Base-by-base conservation (phyloP, 2,113 vertebrate genomes). In the Malurus cyaneus region DNA sequence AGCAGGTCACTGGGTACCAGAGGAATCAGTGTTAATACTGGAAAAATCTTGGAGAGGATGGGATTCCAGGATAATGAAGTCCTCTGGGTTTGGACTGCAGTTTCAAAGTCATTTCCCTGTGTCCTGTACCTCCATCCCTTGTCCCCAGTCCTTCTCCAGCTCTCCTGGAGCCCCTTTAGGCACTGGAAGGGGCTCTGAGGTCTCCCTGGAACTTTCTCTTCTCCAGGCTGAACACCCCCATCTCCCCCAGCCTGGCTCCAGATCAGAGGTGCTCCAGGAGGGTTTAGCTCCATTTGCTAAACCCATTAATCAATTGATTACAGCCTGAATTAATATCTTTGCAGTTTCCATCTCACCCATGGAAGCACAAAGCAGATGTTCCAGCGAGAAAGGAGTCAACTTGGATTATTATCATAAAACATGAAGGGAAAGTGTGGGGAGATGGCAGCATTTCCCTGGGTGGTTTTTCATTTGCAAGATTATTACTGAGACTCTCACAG, bases 361-460 rank as follows among this genome's bases (percentile, higher is more conserved):
- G 81, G 76, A 89, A 91, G 72, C 81, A 85, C 26, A 72, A 87
- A 95, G 57, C 80, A 95, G 66, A 70, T 86, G 89, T 56, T 92
- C 66, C 14, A 44, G 24, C 36, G 46, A 65, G 66, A 56, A 88
- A 14, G 14, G 7, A 85, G 18, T 79, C 62, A 56, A 14, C 31
- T n/a, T 1, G 0, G 5, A 41, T 94, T 74, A 46, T 82, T 57
- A 47, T 29, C 36, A 6, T 18, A 29, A 29, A 42, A 64, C 21
- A 4, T 46, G 49, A 78, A 69, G 6, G n/a, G 60, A 26, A 79
- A 50, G 9, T 3, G 1, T 31, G 46, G 49, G 52, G 56, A 50
- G 25, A 17, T 7, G 17, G 4, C 12, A 90, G 28, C 8, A 16
- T 89, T 85, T 82, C 25, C 24, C 0, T 61, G 46, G 24, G 20